A percentile compares a stretch with the other conserved stretches of the same genome.
These are phyloP conservation scores for Himalopsyche kuldschensis DNA, from an alignment of 2,888 invertebrate species.

Conservation along the genomic window DNA sequence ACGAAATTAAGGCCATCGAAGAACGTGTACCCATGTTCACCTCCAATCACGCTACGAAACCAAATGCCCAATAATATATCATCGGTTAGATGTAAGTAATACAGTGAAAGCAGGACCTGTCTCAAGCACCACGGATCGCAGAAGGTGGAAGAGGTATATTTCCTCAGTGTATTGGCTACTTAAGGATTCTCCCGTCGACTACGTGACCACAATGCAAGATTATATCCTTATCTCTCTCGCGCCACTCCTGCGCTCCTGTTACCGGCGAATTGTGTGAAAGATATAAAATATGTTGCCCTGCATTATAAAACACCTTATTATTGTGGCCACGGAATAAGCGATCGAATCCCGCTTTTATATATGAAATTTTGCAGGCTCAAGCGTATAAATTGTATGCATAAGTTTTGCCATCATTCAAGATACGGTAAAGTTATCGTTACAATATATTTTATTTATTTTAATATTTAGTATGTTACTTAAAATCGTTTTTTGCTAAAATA, in stretches of 20 bases:
- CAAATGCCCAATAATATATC: neutral
- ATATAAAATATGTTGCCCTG: conserved; percentile 33
- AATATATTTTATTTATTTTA: too few species aligned
- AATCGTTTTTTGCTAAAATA: too few species aligned
- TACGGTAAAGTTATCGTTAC: neutral
- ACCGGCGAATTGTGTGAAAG: conserved; percentile 33
- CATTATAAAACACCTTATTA: conserved; percentile 28
- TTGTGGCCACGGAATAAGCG: neutral
- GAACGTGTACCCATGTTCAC: neutral
- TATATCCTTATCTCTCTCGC: conserved; percentile 32
- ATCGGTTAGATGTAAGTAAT: neutral
- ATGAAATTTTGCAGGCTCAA: neutral
- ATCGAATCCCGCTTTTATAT: neutral
- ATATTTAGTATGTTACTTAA: too few species aligned
- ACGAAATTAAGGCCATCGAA: neutral
- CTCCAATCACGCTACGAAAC: neutral
- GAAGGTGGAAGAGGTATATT: conserved; percentile 3
- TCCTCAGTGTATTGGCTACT: conserved; percentile 38
- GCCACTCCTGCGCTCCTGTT: conserved; percentile 17
- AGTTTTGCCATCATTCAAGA: neutral
- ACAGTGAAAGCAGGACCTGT: neutral
- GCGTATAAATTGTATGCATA: neutral
- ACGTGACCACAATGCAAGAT: conserved; percentile 38
- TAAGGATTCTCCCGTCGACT: conserved; percentile 32
- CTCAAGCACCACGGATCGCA: neutral